Evolutionary conservation across 2,797 vertebrate genomes (phyloP).

Genomic region (Australoheros facetus): DNA sequence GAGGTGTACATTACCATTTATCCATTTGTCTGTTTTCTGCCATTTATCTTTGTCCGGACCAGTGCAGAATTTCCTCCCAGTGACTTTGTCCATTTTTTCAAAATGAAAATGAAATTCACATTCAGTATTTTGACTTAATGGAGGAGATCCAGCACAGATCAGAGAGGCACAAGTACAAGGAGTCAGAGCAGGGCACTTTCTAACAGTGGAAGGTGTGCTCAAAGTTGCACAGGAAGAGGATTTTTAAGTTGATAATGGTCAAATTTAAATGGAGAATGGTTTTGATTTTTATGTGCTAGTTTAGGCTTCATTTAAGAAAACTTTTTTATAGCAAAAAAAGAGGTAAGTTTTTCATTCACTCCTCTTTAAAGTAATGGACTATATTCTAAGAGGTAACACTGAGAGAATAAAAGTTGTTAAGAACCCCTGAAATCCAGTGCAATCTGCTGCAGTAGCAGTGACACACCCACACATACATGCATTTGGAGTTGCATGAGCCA

Average conservation of each 20-base stretch:
- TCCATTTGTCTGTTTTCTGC: neutral
- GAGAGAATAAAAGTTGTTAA: neutral
- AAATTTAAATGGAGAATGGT: neutral
- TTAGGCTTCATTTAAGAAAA: neutral
- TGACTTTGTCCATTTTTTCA: neutral
- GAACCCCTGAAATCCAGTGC: neutral
- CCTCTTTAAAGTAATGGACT: neutral
- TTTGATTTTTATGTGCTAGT: neutral
- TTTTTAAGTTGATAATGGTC: neutral
- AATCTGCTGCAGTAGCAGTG: neutral
- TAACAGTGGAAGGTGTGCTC: neutral
- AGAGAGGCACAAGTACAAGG: neutral
- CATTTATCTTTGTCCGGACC: neutral
- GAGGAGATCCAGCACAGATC: fast-evolving
- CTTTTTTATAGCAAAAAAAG: too few relatives aligned
- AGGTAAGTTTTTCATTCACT: neutral
- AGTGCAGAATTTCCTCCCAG: neutral
- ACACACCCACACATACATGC: neutral
- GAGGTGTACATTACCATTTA: neutral
- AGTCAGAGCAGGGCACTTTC: fast-evolving
- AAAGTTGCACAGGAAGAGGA: neutral
- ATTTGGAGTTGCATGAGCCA: neutral
- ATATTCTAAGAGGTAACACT: neutral
- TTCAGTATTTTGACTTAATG: neutral
- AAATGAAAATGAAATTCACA: neutral